phyloP scores from a whole-genome alignment of 2,888 invertebrate genomes.

The Pyrgus malvae region DNA sequence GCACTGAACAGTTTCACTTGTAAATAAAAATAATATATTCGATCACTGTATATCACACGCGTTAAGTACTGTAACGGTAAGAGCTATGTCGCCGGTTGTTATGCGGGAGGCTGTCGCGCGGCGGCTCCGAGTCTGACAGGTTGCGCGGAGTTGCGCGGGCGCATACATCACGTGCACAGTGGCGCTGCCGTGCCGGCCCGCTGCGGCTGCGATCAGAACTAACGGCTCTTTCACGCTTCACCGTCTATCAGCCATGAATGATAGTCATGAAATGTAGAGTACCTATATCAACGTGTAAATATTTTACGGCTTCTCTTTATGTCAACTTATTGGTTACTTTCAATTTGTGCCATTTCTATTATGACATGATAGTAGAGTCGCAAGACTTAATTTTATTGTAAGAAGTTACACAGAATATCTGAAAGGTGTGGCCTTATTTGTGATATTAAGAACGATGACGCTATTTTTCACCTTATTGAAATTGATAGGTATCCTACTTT shows the following conservation, averaged over 20 bases:
- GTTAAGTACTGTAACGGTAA: slow-evolving; percentile 50
- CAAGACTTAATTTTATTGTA: background rate
- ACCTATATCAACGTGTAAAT: slow-evolving; percentile 15
- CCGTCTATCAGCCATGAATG: slow-evolving; percentile 33
- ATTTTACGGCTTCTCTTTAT: slow-evolving; percentile 6
- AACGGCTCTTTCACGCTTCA: slow-evolving; percentile 66
- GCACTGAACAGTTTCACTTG: slow-evolving; percentile 25
- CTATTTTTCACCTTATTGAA: too few relatives aligned
- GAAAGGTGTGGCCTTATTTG: too few relatives aligned
- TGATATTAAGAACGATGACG: too few relatives aligned
- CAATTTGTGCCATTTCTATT: background rate
- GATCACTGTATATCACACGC: slow-evolving; percentile 61
- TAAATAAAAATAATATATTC: slow-evolving; percentile 38
- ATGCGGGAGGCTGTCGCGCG: slow-evolving; percentile 76
- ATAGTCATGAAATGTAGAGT: slow-evolving; percentile 21
- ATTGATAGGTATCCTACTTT: too few relatives aligned
- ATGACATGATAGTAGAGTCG: background rate
- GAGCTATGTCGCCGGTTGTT: slow-evolving; percentile 51
- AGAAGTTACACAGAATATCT: background rate
- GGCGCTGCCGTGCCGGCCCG: slow-evolving; percentile 62
- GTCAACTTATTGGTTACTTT: slow-evolving; percentile 6
- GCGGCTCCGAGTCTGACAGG: slow-evolving; percentile 63
- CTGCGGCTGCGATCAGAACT: slow-evolving; percentile 56
- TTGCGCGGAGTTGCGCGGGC: slow-evolving; percentile 59
- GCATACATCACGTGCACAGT: slow-evolving; percentile 67